Evolutionary conservation across 2,888 invertebrate genomes (phyloP), one percentile per base, ranked within the genome.

Genomic region (Idaea aversata): DNA sequence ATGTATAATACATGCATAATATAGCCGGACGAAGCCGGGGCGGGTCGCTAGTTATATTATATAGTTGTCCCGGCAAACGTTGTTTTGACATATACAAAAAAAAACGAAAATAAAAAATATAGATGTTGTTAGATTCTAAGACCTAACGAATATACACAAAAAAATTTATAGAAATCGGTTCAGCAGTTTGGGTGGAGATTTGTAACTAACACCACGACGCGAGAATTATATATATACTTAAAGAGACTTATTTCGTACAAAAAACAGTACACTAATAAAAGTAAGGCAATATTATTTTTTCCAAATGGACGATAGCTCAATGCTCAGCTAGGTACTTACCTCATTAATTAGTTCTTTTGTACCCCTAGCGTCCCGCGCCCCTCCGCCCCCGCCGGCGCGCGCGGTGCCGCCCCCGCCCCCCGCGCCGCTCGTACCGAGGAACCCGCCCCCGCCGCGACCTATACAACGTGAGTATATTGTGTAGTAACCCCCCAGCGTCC

Each of bases 381-480:
- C 94, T 59, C 95, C 94, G 6, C 94, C 94, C 70, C 94, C 95
- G 36, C 94, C 95, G n/a, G 90, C 94, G 77, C 93, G 95, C 72
- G 86, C 89, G 35, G 86, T 92, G 60, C 91, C 93, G 34, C 88
- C 91, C 5, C 85, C 91, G 61, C 88, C 92, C 59, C 88, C 88
- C 38, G 88, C 85, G 65, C 81, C 84, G 15, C 70, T 72, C 83
- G 95, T 95, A 84, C 78, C 81, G 59, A 76, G 78, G 64, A 84
- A 78, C 78, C 88, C 79, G 84, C 90, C 81, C 75, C 90, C 77
- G 73, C 91, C 76, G 93, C 95, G 91, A 73, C 94, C 77, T 84
- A 93, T 77, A 90, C 95, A 92, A 69, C 90, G 90, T 90, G 57
- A 83, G 85, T 85, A 73, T 34, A 13, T 5, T 36, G 59, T 58